phyloP scores from a whole-genome alignment of 2,888 invertebrate species.

The Drosophila aldrichi region DNA sequence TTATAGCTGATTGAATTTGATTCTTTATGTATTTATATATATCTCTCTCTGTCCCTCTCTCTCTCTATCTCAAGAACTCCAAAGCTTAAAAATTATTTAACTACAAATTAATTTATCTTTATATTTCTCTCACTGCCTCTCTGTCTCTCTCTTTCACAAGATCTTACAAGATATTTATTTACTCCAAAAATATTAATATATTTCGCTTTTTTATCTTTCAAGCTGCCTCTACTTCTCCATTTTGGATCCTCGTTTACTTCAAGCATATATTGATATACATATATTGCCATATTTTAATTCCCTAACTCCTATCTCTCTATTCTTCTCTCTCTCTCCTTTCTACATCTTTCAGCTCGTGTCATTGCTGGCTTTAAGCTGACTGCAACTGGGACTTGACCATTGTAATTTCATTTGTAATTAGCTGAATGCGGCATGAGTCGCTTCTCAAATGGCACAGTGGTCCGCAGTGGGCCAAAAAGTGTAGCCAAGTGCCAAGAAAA shows the following conservation, averaged over 20 bases:
- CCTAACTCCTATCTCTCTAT: too few species aligned
- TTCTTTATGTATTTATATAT: neutral
- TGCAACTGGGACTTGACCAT: constrained; percentile 47
- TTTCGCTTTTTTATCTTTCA: neutral
- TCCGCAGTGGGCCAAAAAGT: constrained; percentile 37
- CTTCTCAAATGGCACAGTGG: constrained; percentile 71
- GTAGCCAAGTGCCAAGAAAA: constrained; percentile 49
- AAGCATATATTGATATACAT: neutral
- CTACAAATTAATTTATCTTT: too few species aligned
- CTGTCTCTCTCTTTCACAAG: neutral
- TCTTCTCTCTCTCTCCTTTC: neutral
- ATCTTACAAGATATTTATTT: neutral
- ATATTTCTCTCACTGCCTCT: too few species aligned
- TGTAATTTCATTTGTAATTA: constrained; percentile 79
- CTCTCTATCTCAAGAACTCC: neutral
- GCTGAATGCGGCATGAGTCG: constrained; percentile 67
- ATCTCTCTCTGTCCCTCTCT: accelerated
- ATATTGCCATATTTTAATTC: neutral
- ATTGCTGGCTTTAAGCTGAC: constrained; percentile 26
- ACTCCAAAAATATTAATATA: neutral
- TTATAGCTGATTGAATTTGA: neutral
- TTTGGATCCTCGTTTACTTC: neutral
- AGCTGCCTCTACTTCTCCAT: neutral
- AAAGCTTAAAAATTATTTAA: too few species aligned
- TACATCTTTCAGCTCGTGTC: constrained; percentile 39